A percentile compares a stretch with the other conserved stretches of the same genome.
Evolutionary conservation across 2,113 vertebrate species (phyloP).

Genomic region (Bagarius yarrelli): DNA sequence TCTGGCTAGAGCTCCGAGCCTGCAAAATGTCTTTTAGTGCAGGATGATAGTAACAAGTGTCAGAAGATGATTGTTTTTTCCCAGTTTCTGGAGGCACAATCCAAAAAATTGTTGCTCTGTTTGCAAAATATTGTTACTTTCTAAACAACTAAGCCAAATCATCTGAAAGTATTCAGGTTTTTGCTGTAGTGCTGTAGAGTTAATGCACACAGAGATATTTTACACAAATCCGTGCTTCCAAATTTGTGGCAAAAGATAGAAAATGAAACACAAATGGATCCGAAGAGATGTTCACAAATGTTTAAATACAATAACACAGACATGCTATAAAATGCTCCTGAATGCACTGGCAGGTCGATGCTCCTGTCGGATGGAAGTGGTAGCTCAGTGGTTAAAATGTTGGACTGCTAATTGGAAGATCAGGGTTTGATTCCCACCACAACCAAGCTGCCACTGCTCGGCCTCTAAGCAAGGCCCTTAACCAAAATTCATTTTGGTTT

Average conservation of each 20-base stretch:
- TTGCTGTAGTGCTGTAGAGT: too few species aligned
- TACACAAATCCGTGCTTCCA: too few species aligned
- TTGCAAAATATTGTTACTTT: not conserved
- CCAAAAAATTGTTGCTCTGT: not conserved
- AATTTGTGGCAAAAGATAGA: too few species aligned
- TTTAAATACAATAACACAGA: not conserved
- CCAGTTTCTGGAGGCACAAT: not conserved
- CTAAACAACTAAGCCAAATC: not conserved
- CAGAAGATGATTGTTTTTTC: not conserved
- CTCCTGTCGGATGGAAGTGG: not conserved
- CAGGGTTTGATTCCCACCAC: too few species aligned
- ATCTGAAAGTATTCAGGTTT: not conserved
- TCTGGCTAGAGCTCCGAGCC: not conserved
- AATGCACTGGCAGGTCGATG: not conserved
- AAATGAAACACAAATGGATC: too few species aligned
- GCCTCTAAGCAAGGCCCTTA: too few species aligned
- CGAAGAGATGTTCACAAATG: too few species aligned
- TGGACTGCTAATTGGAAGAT: too few species aligned
- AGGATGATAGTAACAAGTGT: not conserved
- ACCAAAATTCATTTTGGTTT: not conserved
- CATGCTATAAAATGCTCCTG: not conserved
- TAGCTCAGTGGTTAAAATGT: too few species aligned
- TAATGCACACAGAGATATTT: too few species aligned
- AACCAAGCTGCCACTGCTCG: too few species aligned
- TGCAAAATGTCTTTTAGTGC: not conserved